Evolutionary conservation across 1,140 invertebrate genomes (phyloP), one percentile per base, ranked within the genome.

Genomic region (Papilio aristodemus): DNA sequence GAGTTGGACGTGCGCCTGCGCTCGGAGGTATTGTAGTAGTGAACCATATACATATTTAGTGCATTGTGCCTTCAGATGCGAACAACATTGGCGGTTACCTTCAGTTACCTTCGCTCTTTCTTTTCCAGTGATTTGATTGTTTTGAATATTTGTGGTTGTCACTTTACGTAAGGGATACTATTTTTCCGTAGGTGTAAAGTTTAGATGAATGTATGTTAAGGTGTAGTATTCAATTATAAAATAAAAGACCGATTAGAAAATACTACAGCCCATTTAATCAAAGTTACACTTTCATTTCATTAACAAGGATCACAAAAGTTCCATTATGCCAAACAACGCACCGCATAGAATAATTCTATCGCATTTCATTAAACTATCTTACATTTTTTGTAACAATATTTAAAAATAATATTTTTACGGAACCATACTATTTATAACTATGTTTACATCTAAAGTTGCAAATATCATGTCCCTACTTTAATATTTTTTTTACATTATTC

Each of bases 251-350:
- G 43, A 57, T 78, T 83, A 86, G 80, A 89, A 91, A 91, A 91
- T 89, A 91, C 89, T 91, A 91, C 87, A 86, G 86, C 83, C 89
- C 87, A 91, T 90, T 86, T 90, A 89, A 90, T 91, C 85, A 81
- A 90, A 91, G 83, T 90, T 90, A 89, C 84, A 89, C 85, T 89
- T 91, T 87, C 86, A 85, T 89, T 83, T 87, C 83, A 83, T 87
- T 78, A 91, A 91, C 87, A 91, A 90, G 89, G 84, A 91, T 91
- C 89, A 91, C 89, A 91, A 87, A 85, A 80, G 76, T 86, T 89
- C 84, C 77, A 78, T 79, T 69, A 84, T 78, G 76, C 84, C 71
- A 85, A 72, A 83, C 80, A 83, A 82, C 83, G 86, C 87, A 91
- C 87, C 86, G 82, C 85, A 84, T 87, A 84, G 78, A 84, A 87